A percentile compares a stretch with the other conserved stretches of the same genome.
Conservation (phyloP, 1,140 invertebrate genomes). For the Diuraphis noxia region DNA sequence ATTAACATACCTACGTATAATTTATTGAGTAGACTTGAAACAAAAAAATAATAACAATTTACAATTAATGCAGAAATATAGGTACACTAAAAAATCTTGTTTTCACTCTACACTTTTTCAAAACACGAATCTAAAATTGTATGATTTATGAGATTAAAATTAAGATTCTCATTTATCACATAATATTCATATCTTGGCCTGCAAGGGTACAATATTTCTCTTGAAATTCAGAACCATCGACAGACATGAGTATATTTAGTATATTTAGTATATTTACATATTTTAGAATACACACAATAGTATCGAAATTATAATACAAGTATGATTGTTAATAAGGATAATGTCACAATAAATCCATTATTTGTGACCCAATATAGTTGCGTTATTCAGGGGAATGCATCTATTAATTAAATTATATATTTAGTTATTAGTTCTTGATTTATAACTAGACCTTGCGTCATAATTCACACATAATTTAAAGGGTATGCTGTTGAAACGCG, state of each 20-base stretch:
- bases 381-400: neutral
- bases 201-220: too few relatives aligned
- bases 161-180: too few relatives aligned
- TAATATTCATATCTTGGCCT: too few relatives aligned
- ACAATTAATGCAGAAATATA: too few relatives aligned
- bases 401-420: constrained; percentile 24
- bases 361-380: neutral
- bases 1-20: neutral
- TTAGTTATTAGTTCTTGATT: neutral
- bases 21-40: neutral
- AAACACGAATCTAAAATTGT: neutral
- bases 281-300: neutral
- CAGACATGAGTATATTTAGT: neutral
- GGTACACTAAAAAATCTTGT: too few relatives aligned
- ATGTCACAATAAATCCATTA: neutral
- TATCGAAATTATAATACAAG: neutral
- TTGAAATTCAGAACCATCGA: too few relatives aligned
- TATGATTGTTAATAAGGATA: neutral
- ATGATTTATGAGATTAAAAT: too few relatives aligned
- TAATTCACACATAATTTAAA: constrained; percentile 15
- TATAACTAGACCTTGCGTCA: neutral
- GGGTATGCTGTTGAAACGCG: neutral
- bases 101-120: too few relatives aligned
- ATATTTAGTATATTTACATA: neutral
- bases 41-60: neutral